Percentiles rank a stretch among this genome's conserved stretches.
These are phyloP conservation scores for Pteria penguin DNA, from an alignment of 2,888 invertebrate species.

Conservation along the genomic window DNA sequence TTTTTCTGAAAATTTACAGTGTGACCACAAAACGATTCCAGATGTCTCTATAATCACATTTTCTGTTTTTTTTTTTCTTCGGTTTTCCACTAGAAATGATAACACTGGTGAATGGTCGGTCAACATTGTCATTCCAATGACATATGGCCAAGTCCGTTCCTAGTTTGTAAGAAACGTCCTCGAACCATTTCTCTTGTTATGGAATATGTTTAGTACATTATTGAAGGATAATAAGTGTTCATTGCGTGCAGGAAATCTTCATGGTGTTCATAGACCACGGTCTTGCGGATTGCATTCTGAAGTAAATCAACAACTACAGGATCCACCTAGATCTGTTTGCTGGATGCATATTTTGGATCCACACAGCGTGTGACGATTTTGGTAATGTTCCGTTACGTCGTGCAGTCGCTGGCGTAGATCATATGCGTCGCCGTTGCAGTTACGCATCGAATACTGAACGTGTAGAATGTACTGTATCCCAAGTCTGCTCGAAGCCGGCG, in stretches of 20 bases:
- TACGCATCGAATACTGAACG: conserved; percentile 7
- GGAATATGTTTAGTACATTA: conserved; percentile 21
- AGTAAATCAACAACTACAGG: not conserved
- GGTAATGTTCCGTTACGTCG: not conserved
- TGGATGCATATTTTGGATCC: no score
- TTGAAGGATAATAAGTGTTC: conserved; percentile 13
- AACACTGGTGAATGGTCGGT: conserved; percentile 9
- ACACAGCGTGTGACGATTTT: no score
- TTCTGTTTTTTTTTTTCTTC: no score
- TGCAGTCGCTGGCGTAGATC: not conserved
- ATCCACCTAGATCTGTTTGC: not conserved
- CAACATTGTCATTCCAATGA: conserved; percentile 22
- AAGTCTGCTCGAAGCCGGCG: conserved; percentile 5
- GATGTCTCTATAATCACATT: no score
- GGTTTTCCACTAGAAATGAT: not conserved
- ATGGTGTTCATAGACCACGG: not conserved
- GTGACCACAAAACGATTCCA: no score
- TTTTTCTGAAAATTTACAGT: no score
- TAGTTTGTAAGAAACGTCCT: not conserved
- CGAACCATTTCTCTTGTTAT: conserved; percentile 4
- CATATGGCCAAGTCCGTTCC: not conserved
- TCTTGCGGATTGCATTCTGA: not conserved
- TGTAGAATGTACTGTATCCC: conserved; percentile 21
- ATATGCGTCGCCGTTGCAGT: conserved; percentile 1
- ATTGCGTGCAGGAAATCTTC: not conserved